Percentiles rank a stretch among this genome's conserved stretches.
These are phyloP conservation scores for Hipparchia sbordonii DNA, from an alignment of 2,888 invertebrate genomes.

Conservation along the genomic window DNA sequence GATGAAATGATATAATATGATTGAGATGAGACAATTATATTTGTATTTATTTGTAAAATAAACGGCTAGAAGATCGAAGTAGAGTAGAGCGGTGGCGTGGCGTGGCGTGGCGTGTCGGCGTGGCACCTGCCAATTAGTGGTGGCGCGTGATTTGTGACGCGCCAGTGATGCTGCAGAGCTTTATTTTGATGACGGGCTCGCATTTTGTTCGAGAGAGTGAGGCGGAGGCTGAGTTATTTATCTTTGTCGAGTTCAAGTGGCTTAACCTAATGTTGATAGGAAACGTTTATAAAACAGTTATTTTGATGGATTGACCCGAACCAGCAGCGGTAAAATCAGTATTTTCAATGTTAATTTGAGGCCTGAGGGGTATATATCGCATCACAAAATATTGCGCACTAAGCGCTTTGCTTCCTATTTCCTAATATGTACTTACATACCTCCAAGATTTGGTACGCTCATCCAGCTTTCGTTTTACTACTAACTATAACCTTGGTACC, in stretches of 20 bases:
- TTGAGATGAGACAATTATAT: too few relatives aligned
- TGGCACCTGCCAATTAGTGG: conserved; percentile 20
- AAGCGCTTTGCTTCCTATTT: too few relatives aligned
- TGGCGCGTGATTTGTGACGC: conserved; percentile 20
- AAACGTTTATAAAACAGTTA: conserved; percentile 17
- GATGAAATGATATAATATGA: too few relatives aligned
- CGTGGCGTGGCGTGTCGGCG: background rate
- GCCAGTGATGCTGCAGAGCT: background rate
- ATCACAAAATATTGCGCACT: background rate
- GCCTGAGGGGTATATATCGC: background rate
- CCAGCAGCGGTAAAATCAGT: background rate
- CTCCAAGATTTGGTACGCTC: too few relatives aligned
- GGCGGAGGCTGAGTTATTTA: background rate
- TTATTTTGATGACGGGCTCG: conserved; percentile 11
- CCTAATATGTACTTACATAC: too few relatives aligned
- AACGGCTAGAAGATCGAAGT: background rate
- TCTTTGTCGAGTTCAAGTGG: conserved; percentile 12
- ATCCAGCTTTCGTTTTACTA: too few relatives aligned
- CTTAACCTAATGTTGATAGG: background rate
- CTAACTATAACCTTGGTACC: too few relatives aligned
- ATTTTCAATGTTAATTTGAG: background rate
- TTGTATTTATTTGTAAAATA: too few relatives aligned
- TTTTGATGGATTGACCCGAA: conserved; percentile 1
- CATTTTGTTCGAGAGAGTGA: background rate
- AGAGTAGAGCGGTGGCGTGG: background rate